Evolutionary conservation across 1,140 invertebrate species (phyloP).

Genomic region (Wiebesia pumilae): DNA sequence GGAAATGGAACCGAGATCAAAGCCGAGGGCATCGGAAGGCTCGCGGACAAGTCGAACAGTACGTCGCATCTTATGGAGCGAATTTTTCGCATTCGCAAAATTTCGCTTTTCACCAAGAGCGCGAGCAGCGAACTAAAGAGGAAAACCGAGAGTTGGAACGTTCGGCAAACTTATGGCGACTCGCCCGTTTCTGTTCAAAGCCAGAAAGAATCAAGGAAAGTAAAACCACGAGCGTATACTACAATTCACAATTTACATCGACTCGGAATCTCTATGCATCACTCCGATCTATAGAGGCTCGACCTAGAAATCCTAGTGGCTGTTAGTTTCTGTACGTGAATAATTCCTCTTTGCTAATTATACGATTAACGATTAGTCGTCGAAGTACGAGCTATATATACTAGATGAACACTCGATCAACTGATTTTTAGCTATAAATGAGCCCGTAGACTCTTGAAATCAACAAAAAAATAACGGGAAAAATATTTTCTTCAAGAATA

Average conservation of each 20-base stretch:
- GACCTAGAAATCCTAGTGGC: background rate
- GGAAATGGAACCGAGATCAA: no score
- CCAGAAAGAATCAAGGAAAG: slow-evolving; percentile 17
- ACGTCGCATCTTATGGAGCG: background rate
- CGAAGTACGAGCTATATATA: background rate
- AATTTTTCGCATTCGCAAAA: background rate
- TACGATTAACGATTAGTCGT: slow-evolving; percentile 29
- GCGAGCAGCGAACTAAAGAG: background rate
- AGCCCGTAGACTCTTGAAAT: no score
- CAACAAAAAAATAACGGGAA: no score
- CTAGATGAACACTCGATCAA: background rate
- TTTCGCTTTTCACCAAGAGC: background rate
- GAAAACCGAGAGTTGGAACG: background rate
- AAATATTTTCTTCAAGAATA: no score
- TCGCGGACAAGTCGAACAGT: background rate
- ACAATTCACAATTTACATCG: slow-evolving; percentile 37
- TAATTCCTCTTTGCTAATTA: slow-evolving; percentile 34
- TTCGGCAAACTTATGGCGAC: background rate
- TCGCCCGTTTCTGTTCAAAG: slow-evolving; percentile 6
- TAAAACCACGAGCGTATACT: slow-evolving; percentile 27
- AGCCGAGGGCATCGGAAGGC: background rate
- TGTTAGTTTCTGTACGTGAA: background rate
- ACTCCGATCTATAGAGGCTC: background rate
- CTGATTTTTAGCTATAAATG: background rate
- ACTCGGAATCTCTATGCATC: background rate